These are phyloP conservation scores for Coturnix japonica DNA, from an alignment of 2,113 vertebrate species.

Conservation along the genomic window DNA sequence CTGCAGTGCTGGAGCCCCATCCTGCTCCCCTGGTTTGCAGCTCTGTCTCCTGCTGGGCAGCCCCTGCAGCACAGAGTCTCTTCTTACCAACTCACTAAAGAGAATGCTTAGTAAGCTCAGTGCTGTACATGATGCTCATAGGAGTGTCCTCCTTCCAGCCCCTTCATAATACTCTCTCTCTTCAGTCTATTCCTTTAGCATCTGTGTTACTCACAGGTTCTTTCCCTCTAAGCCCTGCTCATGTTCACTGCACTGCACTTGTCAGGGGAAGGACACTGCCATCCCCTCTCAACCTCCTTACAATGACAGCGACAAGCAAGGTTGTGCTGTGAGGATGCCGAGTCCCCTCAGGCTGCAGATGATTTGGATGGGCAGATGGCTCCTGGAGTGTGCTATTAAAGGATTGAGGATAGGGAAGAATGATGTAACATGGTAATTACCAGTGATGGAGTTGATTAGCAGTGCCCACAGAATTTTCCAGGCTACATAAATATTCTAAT, in stretches of 20 bases:
- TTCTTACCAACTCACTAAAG: background rate
- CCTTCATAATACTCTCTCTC: background rate
- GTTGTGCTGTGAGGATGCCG: background rate
- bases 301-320: background rate
- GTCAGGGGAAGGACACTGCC: background rate
- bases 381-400: background rate
- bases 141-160: background rate
- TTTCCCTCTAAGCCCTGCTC: rapidly evolving
- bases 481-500: background rate
- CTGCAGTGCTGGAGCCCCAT: background rate
- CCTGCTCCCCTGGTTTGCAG: background rate
- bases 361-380: conserved; percentile 25
- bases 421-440: background rate
- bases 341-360: background rate
- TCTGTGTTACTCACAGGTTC: background rate
- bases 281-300: background rate
- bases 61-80: background rate
- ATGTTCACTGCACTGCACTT: background rate
- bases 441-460: background rate
- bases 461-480: background rate
- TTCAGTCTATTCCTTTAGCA: background rate
- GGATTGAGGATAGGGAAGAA: background rate
- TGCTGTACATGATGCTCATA: too few species aligned
- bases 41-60: background rate
- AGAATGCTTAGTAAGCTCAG: background rate